Conservation (phyloP, 2,888 invertebrate species). For the Phortica magna region DNA sequence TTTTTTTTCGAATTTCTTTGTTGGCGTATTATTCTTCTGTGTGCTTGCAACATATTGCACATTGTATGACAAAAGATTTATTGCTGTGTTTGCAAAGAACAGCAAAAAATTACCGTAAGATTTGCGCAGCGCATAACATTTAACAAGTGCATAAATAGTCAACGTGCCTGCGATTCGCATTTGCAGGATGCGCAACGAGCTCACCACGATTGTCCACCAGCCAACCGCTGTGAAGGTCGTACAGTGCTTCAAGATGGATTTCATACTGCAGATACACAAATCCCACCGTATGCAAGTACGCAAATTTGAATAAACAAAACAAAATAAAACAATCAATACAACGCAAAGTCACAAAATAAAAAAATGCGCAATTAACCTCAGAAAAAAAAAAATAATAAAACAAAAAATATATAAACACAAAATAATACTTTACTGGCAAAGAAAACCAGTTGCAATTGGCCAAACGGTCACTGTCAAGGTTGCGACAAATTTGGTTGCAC, state of each 20-base stretch:
- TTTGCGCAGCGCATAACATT: constrained; percentile 26
- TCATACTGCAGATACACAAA: not conserved
- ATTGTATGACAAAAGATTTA: constrained; percentile 27
- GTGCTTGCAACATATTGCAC: constrained; percentile 27
- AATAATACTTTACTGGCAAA: not conserved
- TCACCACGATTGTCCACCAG: not conserved
- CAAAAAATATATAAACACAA: not conserved
- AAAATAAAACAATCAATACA: not conserved
- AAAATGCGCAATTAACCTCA: constrained; percentile 5
- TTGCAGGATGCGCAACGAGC: not conserved
- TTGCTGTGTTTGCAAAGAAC: constrained; percentile 14
- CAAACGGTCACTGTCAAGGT: constrained; percentile 22
- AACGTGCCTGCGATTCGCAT: not conserved
- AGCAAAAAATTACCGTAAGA: constrained; percentile 29
- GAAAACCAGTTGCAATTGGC: constrained; percentile 24
- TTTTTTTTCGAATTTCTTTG: not conserved
- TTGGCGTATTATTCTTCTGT: not conserved
- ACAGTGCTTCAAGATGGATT: not conserved
- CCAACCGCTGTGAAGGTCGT: constrained; percentile 3
- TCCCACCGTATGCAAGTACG: not conserved
- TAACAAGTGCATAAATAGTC: constrained; percentile 31
- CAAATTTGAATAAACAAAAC: not conserved
- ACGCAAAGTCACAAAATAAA: not conserved
- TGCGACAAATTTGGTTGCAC: constrained; percentile 27
- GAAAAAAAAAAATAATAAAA: constrained; percentile 1